Conservation (phyloP, 2,797 vertebrate genomes). For the Gymnothorax reevesii region DNA sequence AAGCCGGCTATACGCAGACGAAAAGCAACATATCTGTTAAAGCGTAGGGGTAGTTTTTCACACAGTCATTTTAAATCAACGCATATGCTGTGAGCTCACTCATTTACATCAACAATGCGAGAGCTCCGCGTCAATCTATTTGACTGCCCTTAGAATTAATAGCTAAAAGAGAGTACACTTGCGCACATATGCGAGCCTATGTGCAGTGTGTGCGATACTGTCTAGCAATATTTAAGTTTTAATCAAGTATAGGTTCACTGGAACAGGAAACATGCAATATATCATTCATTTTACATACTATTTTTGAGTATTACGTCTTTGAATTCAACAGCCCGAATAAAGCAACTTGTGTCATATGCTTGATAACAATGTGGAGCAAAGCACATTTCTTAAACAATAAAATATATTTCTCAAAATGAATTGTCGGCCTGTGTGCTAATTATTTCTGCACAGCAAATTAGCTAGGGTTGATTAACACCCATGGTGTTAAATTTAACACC, state of each 20-base stretch:
- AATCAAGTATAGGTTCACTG: no score
- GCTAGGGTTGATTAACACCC: no score
- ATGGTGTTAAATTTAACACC: no score
- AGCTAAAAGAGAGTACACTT: not conserved
- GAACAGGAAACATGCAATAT: no score
- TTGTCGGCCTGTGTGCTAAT: not conserved
- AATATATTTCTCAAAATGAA: not conserved
- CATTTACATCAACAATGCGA: not conserved
- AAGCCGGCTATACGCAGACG: conserved; percentile 23
- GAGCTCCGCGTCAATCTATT: not conserved
- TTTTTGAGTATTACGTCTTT: not conserved
- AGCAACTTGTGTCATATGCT: not conserved
- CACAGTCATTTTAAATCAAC: not conserved
- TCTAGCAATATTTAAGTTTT: not conserved
- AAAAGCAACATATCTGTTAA: conserved; percentile 36
- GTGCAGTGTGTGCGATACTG: not conserved
- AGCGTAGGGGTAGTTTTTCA: not conserved
- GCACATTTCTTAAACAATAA: not conserved
- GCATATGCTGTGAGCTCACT: not conserved
- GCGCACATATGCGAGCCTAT: not conserved
- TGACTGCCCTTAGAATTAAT: not conserved
- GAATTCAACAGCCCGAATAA: not conserved
- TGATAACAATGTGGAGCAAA: not conserved
- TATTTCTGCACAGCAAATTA: no score
- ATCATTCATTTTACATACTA: not conserved